Percentiles rank a stretch among this genome's conserved stretches.
Evolutionary conservation across 2,113 vertebrate species (phyloP).

Genomic region (Chloebia gouldiae): DNA sequence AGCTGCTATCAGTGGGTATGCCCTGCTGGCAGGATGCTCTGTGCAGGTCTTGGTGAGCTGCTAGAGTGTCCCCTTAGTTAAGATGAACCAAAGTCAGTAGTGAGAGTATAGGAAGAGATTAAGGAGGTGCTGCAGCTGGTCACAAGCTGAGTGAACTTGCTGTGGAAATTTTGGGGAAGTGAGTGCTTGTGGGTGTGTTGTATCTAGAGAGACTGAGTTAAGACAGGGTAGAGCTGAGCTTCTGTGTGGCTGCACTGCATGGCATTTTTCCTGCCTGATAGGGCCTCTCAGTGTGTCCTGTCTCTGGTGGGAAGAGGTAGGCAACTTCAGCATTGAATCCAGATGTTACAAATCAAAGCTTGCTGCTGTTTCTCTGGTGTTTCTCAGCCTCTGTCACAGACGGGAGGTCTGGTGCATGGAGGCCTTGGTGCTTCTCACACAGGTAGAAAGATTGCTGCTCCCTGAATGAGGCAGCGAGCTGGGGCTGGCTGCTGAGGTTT

Average conservation of each 20-base stretch:
- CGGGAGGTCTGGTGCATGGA: neutral
- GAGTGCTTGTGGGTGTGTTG: neutral
- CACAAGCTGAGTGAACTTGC: neutral
- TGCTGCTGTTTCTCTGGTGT: neutral
- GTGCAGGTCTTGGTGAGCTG: neutral
- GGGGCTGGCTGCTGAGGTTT: neutral
- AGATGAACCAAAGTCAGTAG: neutral
- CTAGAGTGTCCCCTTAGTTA: neutral
- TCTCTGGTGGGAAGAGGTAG: neutral
- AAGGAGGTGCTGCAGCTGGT: neutral
- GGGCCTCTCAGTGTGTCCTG: neutral
- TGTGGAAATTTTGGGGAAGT: neutral
- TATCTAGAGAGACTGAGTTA: neutral
- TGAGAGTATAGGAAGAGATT: neutral
- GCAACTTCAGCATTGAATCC: neutral
- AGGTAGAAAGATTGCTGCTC: neutral
- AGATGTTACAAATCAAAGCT: neutral
- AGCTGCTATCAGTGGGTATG: fast-evolving
- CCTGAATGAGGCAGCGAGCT: neutral
- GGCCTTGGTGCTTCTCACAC: neutral
- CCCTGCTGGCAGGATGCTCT: neutral
- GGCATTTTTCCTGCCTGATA: neutral
- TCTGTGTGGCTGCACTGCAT: slow-evolving; percentile 43
- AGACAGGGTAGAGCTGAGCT: neutral
- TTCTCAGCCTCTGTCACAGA: neutral